phyloP scores from a whole-genome alignment of 1,140 invertebrate genomes.

The Lepidurus packardi region DNA sequence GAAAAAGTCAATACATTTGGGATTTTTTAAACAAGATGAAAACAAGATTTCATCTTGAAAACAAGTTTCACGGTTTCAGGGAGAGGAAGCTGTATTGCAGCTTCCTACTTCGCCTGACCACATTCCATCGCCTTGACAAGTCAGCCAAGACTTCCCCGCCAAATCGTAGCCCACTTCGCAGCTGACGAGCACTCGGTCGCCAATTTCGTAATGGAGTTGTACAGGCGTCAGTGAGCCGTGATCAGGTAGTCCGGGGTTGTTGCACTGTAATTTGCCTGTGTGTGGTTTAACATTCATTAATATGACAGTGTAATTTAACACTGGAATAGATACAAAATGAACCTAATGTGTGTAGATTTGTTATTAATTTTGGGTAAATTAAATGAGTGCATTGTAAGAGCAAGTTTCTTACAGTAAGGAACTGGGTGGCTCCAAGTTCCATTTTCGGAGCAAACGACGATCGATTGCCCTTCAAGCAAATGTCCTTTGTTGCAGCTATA shows the following conservation, averaged over 20 bases:
- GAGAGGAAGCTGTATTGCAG: background rate
- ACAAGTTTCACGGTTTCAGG: background rate
- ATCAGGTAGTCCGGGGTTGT: constrained; percentile 64
- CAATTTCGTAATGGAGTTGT: constrained; percentile 71
- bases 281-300: constrained; percentile 28
- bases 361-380: background rate
- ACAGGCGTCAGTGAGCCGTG: constrained; percentile 63
- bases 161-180: constrained; percentile 56
- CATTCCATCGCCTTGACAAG: constrained; percentile 29
- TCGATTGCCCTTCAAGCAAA: constrained; percentile 66
- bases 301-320: background rate
- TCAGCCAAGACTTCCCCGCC: constrained; percentile 42
- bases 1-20: background rate
- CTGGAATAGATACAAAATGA: background rate
- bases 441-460: constrained; percentile 75
- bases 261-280: constrained; percentile 65
- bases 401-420: constrained; percentile 61
- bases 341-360: background rate
- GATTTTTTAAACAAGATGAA: background rate
- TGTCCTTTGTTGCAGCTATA: constrained; percentile 66
- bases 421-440: constrained; percentile 78
- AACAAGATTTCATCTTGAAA: too few relatives aligned
- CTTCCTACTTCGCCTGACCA: constrained; percentile 27
- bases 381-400: constrained; percentile 36
- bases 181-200: constrained; percentile 64